These are phyloP conservation scores for Danio aesculapii DNA, from an alignment of 2,797 vertebrate species.

Conservation along the genomic window DNA sequence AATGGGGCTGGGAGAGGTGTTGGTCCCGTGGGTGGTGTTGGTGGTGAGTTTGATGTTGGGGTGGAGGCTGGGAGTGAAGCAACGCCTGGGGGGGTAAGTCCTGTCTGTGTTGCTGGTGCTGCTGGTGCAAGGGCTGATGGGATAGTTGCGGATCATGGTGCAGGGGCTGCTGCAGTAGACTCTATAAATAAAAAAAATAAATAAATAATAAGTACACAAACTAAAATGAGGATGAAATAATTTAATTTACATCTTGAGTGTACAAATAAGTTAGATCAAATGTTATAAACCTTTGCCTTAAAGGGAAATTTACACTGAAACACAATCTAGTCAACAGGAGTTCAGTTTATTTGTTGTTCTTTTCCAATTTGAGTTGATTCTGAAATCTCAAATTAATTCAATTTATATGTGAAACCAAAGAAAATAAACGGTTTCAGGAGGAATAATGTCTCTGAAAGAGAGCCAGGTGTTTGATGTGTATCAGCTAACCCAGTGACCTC, in stretches of 20 bases:
- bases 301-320: not conserved
- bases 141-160: slow-evolving; percentile 78
- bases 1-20: slow-evolving; percentile 87
- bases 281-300: not conserved
- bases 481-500: slow-evolving; percentile 43
- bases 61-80: slow-evolving; percentile 73
- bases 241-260: not conserved
- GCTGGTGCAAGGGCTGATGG: slow-evolving; percentile 82
- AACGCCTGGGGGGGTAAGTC: slow-evolving; percentile 71
- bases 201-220: not conserved
- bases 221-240: not conserved
- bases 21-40: slow-evolving; percentile 79
- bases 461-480: not conserved
- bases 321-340: not conserved
- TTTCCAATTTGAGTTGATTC: not conserved
- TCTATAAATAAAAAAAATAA: slow-evolving; percentile 68
- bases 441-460: not conserved
- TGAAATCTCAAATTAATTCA: not conserved
- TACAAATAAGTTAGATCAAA: not conserved
- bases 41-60: slow-evolving; percentile 73
- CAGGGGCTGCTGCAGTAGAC: slow-evolving; percentile 85
- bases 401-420: not conserved
- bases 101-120: slow-evolving; percentile 75
- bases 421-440: not conserved
- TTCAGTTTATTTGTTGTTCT: not conserved